These are phyloP conservation scores for Trematomus bernacchii DNA, from an alignment of 2,797 vertebrate genomes.

Conservation along the genomic window DNA sequence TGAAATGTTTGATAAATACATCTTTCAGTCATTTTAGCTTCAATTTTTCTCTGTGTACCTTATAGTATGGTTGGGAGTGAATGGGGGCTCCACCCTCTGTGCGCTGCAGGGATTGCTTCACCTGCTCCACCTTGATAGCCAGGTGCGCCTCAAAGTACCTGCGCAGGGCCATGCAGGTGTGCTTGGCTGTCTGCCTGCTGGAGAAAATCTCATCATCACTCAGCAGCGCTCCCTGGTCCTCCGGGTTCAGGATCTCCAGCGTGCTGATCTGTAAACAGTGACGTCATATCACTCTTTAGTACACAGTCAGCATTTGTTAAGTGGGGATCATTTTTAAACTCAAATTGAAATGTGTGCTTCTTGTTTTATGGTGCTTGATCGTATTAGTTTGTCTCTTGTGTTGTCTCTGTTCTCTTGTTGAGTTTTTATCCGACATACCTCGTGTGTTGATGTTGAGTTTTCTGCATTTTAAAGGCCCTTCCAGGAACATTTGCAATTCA, in stretches of 20 bases:
- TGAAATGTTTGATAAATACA: not conserved
- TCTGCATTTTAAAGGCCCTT: too few relatives aligned
- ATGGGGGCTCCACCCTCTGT: constrained; percentile 96
- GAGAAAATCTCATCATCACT: constrained; percentile 99
- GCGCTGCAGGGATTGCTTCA: constrained; percentile 97
- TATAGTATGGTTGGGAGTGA: constrained; percentile 96
- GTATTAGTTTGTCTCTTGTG: too few relatives aligned
- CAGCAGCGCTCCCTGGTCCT: constrained; percentile 95
- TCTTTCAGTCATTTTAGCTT: not conserved
- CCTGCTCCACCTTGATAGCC: constrained; percentile 98
- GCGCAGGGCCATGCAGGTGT: constrained; percentile 98
- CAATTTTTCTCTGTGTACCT: constrained; percentile 83
- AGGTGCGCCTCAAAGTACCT: constrained; percentile 99
- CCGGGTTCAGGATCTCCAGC: constrained; percentile 96
- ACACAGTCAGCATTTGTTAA: not conserved
- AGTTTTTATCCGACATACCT: too few relatives aligned
- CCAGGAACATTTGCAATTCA: too few relatives aligned
- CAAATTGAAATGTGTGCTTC: too few relatives aligned
- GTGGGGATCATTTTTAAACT: not conserved
- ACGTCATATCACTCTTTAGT: constrained; percentile 15
- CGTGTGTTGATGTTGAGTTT: too few relatives aligned
- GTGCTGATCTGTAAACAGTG: constrained; percentile 93
- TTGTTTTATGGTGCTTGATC: too few relatives aligned
- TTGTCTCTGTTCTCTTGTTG: too few relatives aligned
- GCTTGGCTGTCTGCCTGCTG: constrained; percentile 98